These are phyloP conservation scores for Muschampia plurimacula DNA, from an alignment of 2,888 invertebrate species.

Conservation along the genomic window DNA sequence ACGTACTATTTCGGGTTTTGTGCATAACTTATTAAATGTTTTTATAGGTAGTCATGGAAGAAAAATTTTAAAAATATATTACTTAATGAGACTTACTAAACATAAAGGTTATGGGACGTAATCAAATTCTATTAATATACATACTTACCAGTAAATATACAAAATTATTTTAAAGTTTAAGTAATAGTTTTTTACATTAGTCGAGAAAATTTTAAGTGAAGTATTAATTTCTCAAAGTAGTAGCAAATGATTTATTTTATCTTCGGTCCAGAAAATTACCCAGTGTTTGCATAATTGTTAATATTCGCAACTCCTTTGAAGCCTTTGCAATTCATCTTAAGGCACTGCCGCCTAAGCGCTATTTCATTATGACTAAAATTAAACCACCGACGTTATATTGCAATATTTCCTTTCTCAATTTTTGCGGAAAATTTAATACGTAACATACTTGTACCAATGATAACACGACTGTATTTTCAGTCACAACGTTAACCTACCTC, in stretches of 20 bases:
- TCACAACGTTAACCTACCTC: too few relatives aligned
- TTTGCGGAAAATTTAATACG: neutral
- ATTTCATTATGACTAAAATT: conserved; percentile 29
- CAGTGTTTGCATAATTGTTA: conserved; percentile 34
- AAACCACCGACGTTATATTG: neutral
- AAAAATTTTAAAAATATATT: too few relatives aligned
- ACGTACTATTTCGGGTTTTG: neutral
- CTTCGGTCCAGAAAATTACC: conserved; percentile 5
- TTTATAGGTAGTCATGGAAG: neutral
- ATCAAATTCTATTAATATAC: too few relatives aligned
- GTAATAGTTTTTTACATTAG: neutral
- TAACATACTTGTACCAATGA: too few relatives aligned
- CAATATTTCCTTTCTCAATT: neutral
- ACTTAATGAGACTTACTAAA: too few relatives aligned
- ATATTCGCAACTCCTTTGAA: conserved; percentile 26
- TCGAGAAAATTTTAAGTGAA: neutral
- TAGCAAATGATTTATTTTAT: conserved; percentile 22
- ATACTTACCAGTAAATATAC: too few relatives aligned
- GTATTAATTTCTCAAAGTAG: neutral
- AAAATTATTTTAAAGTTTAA: neutral
- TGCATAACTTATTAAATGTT: neutral
- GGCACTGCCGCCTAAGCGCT: conserved; percentile 11
- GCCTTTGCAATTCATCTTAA: conserved; percentile 15
- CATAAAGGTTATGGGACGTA: too few relatives aligned
- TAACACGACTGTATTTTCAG: too few relatives aligned